Evolutionary conservation across 1,140 invertebrate genomes (phyloP), one percentile per base, ranked within the genome.

Genomic region (Cotesia typhae): DNA sequence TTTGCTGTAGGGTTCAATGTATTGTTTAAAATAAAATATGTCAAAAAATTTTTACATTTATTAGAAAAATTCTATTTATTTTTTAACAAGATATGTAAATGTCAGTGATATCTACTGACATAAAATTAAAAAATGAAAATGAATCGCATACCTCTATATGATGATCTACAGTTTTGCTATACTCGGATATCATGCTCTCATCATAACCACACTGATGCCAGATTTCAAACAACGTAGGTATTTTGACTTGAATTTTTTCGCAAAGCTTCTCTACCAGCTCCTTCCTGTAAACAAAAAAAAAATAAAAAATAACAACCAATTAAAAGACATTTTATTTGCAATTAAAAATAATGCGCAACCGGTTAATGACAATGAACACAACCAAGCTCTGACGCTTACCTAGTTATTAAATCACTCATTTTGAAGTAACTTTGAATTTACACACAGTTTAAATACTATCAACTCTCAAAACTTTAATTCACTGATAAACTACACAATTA

Each of bases 141-240:
- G 1, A 7, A 47, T 9, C 6, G 10, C n/a, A n/a, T 66, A 66
- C 64, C 64, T 66, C n/a, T 2, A 37, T 51, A 51, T 66, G 38
- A 5, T 47, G 14, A 38, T 47, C 7, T 59, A 69, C n/a, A 41
- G 47, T 37, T 38, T 17, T 57, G 4, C 36, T 36, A 35, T 17
- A 69, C 4, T 12, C 4, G 5, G 5, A 35, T 60, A 20, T 38
- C n/a, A 47, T 41, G 1, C 37, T 3, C 2, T 37, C 20, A 14
- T 69, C 67, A 60, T 37, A 57, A 17, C 53, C 53, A 37, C 38
- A 14, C 17, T 57, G 7, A 4, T 57, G 9, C 69, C 69, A 63
- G 20, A 66, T 66, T 41, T 65, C 3, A 20, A 36, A 65, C 2
- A 65, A 36, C 5, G 6, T 3, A 12, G 63, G 63, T n/a, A 65